A percentile compares a stretch with the other conserved stretches of the same genome.
Conservation (phyloP, 1,140 invertebrate species). For the Zaprionus africanus region DNA sequence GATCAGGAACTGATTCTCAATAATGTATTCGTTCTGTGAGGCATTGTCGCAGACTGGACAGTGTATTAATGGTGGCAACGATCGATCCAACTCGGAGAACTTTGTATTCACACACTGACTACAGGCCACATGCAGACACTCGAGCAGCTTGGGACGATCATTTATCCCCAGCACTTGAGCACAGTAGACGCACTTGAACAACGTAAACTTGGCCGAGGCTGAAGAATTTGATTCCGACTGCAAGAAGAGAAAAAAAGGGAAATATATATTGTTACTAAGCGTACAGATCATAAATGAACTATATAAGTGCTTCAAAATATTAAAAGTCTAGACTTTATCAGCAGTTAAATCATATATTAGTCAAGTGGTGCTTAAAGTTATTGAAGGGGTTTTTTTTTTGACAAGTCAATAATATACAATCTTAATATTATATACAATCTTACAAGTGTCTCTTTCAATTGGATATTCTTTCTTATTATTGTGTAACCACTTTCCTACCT, state of each 20-base stretch:
- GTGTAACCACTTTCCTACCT: constrained; percentile 35
- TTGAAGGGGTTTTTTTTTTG: constrained; percentile 8
- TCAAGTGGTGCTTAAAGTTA: constrained; percentile 13
- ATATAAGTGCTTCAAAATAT: not conserved
- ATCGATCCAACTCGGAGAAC: constrained; percentile 87
- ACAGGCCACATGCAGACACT: constrained; percentile 94
- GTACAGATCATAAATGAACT: not conserved
- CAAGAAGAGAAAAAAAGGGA: constrained; percentile 13
- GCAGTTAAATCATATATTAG: not conserved
- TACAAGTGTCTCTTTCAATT: constrained; percentile 4
- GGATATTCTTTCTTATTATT: constrained; percentile 25
- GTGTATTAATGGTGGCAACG: constrained; percentile 83
- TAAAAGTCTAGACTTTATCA: constrained; percentile 1
- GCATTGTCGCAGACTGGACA: constrained; percentile 88
- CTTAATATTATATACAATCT: constrained; percentile 24
- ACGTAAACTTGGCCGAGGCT: constrained; percentile 84
- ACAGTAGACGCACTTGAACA: constrained; percentile 88
- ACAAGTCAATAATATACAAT: constrained; percentile 43
- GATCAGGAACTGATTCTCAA: constrained; percentile 91
- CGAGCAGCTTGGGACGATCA: constrained; percentile 91
- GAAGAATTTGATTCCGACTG: constrained; percentile 82
- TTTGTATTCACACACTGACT: constrained; percentile 90
- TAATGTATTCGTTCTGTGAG: constrained; percentile 87
- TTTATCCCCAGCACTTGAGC: constrained; percentile 86
- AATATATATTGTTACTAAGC: constrained; percentile 6